Base-by-base conservation (phyloP, 2,888 invertebrate species). In the Papilio elwesi region DNA sequence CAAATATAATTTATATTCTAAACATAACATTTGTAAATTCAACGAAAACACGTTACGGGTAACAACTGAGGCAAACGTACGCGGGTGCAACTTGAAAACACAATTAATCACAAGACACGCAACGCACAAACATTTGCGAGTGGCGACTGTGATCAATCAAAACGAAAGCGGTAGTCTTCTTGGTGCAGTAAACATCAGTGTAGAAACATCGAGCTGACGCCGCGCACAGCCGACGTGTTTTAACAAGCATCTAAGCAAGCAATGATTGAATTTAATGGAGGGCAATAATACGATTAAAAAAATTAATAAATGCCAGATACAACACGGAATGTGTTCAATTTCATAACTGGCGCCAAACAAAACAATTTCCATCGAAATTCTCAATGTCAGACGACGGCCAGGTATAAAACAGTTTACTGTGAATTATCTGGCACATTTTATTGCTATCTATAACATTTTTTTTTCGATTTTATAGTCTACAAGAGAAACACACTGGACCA, bases 241-340 rank as follows among this genome's bases (percentile, higher is more conserved):
- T 87, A 89, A 89, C 88, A 89, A 87, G 84, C 83, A 82, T 70
- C 79, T 79, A 81, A 87, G 84, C 81, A n/a, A n/a, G n/a, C n/a
- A n/a, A n/a, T n/a, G n/a, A n/a, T n/a, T n/a, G n/a, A n/a, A 85
- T 88, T 90, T 90, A 90, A 91, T 90, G 79, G 86, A 83, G 75
- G 85, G 85, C 87, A 84, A 90, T 88, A 89, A 88, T 89, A 88
- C 84, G 87, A 86, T 87, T 82, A n/a, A 78, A 82, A 83, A 85
- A 84, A 79, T 76, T 79, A 82, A 86, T 87, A 89, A 89, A 88
- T 86, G 78, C 77, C 81, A 81, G 80, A 78, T 78, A 71, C 79
- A 79, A 79, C 80, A 82, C 75, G 75, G 43, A 74, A 75, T 80
- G 81, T 77, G 80, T 76, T 81, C 77, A 78, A 78, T 74, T 89